These are phyloP conservation scores for Phymatocera aterrima DNA, from an alignment of 2,888 invertebrate species.

Conservation along the genomic window DNA sequence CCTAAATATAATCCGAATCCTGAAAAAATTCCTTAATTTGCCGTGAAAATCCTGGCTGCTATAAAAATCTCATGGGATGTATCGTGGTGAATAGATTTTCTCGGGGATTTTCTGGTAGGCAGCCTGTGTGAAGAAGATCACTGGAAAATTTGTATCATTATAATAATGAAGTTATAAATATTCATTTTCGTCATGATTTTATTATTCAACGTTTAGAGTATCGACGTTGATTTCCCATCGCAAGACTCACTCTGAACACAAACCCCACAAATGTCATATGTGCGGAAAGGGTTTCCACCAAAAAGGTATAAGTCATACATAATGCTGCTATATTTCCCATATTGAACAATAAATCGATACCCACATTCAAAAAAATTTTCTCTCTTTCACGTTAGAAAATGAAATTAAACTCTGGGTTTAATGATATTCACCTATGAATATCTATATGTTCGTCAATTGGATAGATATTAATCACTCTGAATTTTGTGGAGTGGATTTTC, in stretches of 20 bases:
- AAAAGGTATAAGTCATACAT: conserved; percentile 79
- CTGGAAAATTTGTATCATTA: too few species aligned
- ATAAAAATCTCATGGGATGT: too few species aligned
- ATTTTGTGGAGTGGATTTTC: too few species aligned
- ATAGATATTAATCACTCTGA: too few species aligned
- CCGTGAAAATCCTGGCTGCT: too few species aligned
- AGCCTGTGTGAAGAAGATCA: too few species aligned
- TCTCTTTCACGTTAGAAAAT: not conserved
- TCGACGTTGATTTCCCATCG: conserved; percentile 89
- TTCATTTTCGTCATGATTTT: not conserved
- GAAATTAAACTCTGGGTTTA: not conserved
- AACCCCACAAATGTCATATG: conserved; percentile 84
- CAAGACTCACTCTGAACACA: conserved; percentile 85
- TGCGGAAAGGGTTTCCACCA: conserved; percentile 89
- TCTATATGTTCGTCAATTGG: too few species aligned
- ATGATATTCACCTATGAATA: not conserved
- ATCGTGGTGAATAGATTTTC: too few species aligned
- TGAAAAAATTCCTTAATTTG: too few species aligned
- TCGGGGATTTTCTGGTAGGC: too few species aligned
- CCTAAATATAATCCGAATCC: too few species aligned
- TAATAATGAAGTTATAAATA: not conserved
- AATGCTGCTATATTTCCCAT: not conserved
- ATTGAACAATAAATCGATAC: not conserved
- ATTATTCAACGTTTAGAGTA: conserved; percentile 74
- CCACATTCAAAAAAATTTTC: not conserved